Conservation (phyloP, 2,113 vertebrate genomes). For the Numenius arquata region DNA sequence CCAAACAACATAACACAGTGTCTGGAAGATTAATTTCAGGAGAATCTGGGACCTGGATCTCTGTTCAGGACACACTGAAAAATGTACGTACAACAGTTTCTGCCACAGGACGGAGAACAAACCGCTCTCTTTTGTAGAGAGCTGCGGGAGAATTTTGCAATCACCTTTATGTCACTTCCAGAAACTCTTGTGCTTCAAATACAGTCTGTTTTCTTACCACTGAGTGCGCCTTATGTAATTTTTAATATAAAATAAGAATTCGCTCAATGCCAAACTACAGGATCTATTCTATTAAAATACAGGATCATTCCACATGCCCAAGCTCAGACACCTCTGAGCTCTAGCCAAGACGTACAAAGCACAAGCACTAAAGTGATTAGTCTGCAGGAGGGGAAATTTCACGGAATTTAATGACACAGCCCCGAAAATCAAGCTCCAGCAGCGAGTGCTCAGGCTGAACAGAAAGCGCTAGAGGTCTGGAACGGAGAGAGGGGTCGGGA, state of each 20-base stretch:
- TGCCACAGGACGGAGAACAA: not conserved
- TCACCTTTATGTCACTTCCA: not conserved
- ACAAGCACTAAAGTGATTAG: not conserved
- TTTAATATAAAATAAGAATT: not conserved
- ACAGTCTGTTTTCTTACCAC: not conserved
- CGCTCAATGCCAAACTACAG: not conserved
- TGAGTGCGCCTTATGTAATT: not conserved
- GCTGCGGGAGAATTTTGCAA: not conserved
- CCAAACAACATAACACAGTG: no score
- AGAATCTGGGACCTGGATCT: not conserved
- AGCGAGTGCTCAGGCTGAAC: not conserved
- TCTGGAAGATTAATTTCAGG: not conserved
- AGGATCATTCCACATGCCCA: not conserved
- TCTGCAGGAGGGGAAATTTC: not conserved
- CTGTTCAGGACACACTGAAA: not conserved
- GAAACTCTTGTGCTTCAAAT: not conserved
- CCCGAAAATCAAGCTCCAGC: not conserved
- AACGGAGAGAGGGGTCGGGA: not conserved
- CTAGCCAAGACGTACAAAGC: not conserved
- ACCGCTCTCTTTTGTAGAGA: not conserved
- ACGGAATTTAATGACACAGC: not conserved
- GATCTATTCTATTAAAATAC: not conserved
- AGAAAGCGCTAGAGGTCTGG: accelerated
- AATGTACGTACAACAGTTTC: not conserved
- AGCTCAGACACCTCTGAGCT: not conserved